Evolutionary conservation across 2,113 vertebrate species (phyloP), one percentile per base, ranked within the genome.

Genomic region (Pomatorhinus ruficollis): DNA sequence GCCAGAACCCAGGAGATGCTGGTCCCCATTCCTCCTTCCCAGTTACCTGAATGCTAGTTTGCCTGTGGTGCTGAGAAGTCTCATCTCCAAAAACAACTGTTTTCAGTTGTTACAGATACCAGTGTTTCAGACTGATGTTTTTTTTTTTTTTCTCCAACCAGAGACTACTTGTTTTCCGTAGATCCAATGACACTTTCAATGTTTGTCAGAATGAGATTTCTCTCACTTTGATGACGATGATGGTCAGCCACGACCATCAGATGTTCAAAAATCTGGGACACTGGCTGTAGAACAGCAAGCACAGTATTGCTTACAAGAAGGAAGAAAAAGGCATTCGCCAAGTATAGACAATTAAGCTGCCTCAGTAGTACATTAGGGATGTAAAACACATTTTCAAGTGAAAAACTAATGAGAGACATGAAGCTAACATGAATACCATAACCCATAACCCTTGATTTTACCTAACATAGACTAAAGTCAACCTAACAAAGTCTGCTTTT

Each of bases 61-160:
- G 10, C 6, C 37, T 54, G 18, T 31, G 30, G 17, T 37, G 7
- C 33, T 63, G 39, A 11, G 18, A 81, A 86, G 17, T n/a, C 23
- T 74, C 24, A 68, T 33, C 33, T 86, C 71, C 35, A 52, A 61
- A 72, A 80, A 2, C 2, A 3, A 19, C 14, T 31, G 5, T 31
- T 74, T 86, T 74, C 39, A 63, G 50, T 75, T 11, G 53, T 59
- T 66, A 59, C 6, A 40, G 40, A 23, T 53, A 78, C 6, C 6
- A 11, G 3, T n/a, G 5, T 20, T 56, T 64, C 0, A 1, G 22
- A 31, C 61, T 49, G 35, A 23, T 21, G 12, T 8, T 3, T 1
- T 12, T 7, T 31, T 35, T 35, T 4, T n/a, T 4, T 63, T 33
- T 14, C 11, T 42, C 22, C 30, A 80, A 1, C 11, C 14, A 42